Evolutionary conservation across 2,797 vertebrate genomes (phyloP), one percentile per base, ranked within the genome.

Genomic region (Choloepus didactylus): DNA sequence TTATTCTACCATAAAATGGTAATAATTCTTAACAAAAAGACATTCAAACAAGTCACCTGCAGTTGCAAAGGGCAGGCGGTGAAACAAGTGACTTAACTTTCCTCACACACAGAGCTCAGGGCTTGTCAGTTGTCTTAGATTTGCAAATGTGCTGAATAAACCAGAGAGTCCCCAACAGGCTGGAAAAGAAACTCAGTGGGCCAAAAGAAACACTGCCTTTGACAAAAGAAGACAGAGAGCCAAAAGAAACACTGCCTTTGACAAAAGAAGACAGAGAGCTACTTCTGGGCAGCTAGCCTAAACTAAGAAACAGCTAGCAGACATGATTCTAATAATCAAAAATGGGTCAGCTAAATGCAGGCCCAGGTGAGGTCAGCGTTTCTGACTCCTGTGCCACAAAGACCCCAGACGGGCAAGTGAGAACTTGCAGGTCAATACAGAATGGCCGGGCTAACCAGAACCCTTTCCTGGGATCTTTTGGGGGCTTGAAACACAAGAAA

Each of bases 41-140:
- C 49, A 91, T 85, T 51, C 85, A 88, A 88, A 62, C 76, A 54
- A 69, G 77, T 88, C 95, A 95, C 87, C 93, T 83, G 64, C n/a
- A 82, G 72, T 75, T 23, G 6, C 6, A 35, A 3, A 69, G 1
- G 44, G 35, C 89, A 89, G 73, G 80, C 73, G 75, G 80, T 56
- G 11, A 94, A 79, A 93, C 86, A 94, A 70, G 76, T 19, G 15
- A 59, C 59, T 35, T 35, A 91, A n/a, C 6, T 41, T 81, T 35
- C 49, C 18, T 80, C n/a, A 31, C 6, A 77, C 18, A 44, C 60
- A 80, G 75, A 88, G n/a, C 70, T 60, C 75, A 60, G 23, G 67
- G 54, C 46, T 87, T 56, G 67, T 29, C 70, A 80, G 29, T 46
- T 44, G 18, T 27, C 83, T 82, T 60, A 44, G 41, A 67, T 44